A percentile compares a stretch with the other conserved stretches of the same genome.
phyloP scores from a whole-genome alignment of 2,113 vertebrate species.

The Notiomystis cincta region DNA sequence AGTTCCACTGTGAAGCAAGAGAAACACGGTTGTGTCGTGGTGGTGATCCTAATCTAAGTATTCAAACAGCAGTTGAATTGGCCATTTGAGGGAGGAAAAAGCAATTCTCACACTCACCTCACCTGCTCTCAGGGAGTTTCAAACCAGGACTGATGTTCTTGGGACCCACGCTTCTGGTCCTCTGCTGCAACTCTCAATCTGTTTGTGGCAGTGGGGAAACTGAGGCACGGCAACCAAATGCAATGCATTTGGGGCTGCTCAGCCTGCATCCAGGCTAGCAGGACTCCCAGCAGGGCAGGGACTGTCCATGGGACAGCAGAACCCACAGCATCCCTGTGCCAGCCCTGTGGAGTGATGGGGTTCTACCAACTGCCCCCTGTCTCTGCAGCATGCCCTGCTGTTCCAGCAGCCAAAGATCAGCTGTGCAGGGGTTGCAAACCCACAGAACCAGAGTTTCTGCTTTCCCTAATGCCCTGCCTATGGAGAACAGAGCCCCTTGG shows the following conservation, averaged over 20 bases:
- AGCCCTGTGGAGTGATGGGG: accelerated
- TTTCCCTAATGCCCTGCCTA: background rate
- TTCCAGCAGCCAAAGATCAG: background rate
- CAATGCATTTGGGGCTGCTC: background rate
- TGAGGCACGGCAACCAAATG: background rate
- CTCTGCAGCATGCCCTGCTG: background rate
- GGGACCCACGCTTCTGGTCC: background rate
- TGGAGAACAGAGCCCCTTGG: background rate
- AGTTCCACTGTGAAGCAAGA: background rate
- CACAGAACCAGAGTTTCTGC: background rate
- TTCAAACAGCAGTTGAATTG: background rate
- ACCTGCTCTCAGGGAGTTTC: background rate
- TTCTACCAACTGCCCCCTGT: accelerated
- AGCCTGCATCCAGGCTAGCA: background rate
- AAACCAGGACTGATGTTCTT: accelerated
- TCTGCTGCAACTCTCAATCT: no score
- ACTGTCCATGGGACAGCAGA: accelerated
- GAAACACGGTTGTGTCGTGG: accelerated
- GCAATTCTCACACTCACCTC: background rate
- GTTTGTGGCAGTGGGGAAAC: background rate
- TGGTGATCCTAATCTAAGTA: background rate
- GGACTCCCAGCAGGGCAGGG: background rate
- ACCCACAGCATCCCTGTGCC: background rate
- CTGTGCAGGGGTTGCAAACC: background rate
- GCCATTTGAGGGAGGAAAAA: background rate